Conservation (phyloP, 35 echinoderm and acorn worm species). For the Patiria miniata region DNA sequence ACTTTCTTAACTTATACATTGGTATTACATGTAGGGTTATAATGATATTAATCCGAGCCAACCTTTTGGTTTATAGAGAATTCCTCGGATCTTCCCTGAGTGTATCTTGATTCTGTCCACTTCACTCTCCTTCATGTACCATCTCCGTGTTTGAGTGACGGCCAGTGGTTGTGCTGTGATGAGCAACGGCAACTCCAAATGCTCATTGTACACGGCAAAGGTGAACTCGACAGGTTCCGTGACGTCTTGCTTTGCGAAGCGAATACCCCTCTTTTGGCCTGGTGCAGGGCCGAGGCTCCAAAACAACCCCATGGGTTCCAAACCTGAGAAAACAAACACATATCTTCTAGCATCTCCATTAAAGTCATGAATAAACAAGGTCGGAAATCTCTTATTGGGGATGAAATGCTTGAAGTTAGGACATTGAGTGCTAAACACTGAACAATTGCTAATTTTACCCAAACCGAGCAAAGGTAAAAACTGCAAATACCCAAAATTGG, state of each 20-base stretch:
- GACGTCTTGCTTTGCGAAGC: neutral
- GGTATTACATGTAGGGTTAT: too few relatives aligned
- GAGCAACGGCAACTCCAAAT: neutral
- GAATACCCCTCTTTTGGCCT: neutral
- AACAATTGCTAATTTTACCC: too few relatives aligned
- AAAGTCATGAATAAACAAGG: too few relatives aligned
- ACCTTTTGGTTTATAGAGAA: slow-evolving; percentile 40
- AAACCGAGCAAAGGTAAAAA: too few relatives aligned
- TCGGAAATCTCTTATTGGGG: too few relatives aligned
- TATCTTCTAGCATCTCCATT: too few relatives aligned
- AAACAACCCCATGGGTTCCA: slow-evolving; percentile 37
- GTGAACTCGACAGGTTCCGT: neutral
- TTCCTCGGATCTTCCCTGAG: neutral
- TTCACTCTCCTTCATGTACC: neutral
- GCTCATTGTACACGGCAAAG: neutral
- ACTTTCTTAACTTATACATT: too few relatives aligned
- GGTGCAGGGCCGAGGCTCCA: slow-evolving; percentile 15
- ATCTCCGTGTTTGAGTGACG: neutral
- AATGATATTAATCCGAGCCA: neutral
- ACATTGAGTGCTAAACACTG: too few relatives aligned
- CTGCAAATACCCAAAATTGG: too few relatives aligned
- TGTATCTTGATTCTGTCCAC: neutral
- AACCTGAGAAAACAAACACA: neutral
- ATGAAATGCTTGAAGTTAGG: too few relatives aligned
- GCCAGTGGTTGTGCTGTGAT: neutral